Percentiles rank a stretch among this genome's conserved stretches.
Conservation (phyloP, 2,888 invertebrate species). For the Drosophila formosana region DNA sequence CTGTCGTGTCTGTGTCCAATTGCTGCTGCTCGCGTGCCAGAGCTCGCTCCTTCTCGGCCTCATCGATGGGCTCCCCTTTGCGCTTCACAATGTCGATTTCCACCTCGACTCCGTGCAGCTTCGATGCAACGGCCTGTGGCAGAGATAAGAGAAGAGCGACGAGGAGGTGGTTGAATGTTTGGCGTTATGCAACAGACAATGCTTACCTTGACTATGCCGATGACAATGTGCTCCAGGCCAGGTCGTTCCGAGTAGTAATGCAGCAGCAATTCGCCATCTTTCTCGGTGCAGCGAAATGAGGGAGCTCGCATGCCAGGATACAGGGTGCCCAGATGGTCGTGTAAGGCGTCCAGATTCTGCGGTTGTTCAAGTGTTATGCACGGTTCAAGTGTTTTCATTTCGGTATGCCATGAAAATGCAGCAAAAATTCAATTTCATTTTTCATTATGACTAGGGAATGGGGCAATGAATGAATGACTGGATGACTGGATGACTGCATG, state of each 20-base stretch:
- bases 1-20: constrained; percentile 53
- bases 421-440: constrained; percentile 81
- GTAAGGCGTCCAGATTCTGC: constrained; percentile 97
- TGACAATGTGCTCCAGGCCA: constrained; percentile 97
- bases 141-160: constrained; percentile 36
- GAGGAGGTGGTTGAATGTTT: not conserved
- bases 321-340: constrained; percentile 96
- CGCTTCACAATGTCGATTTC: constrained; percentile 95
- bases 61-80: constrained; percentile 89
- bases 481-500: constrained; percentile 32
- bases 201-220: constrained; percentile 96
- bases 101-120: constrained; percentile 96
- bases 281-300: constrained; percentile 97
- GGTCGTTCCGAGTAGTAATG: constrained; percentile 98
- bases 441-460: constrained; percentile 73
- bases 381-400: constrained; percentile 32
- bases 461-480: constrained; percentile 39
- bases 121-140: constrained; percentile 94
- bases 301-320: constrained; percentile 98
- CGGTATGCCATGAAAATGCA: constrained; percentile 47
- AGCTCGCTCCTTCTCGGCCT: constrained; percentile 80
- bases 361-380: constrained; percentile 14
- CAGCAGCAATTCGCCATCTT: constrained; percentile 94
- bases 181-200: not conserved
- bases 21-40: constrained; percentile 67